phyloP scores from a whole-genome alignment of 2,113 vertebrate genomes.

The Hippocampus zosterae region DNA sequence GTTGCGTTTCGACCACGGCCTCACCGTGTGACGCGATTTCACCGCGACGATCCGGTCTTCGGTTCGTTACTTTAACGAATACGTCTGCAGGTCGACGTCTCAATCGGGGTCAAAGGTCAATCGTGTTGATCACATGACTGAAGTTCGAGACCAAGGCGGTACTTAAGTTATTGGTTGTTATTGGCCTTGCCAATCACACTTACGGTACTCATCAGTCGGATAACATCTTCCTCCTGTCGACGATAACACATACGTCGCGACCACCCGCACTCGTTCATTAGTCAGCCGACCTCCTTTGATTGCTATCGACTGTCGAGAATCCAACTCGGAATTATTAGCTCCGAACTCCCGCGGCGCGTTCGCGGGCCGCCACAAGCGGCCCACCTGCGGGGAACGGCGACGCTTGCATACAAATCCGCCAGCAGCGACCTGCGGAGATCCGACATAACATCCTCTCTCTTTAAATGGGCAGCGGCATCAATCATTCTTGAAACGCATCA shows the following conservation, averaged over 20 bases:
- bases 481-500: neutral
- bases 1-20: no score
- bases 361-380: neutral
- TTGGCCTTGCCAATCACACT: no score
- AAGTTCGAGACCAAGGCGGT: no score
- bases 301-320: constrained; percentile 36
- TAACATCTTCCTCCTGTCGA: no score
- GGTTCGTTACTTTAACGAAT: no score
- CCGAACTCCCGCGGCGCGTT: constrained; percentile 20
- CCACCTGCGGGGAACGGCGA: neutral
- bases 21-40: no score
- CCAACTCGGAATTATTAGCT: constrained; percentile 25
- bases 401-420: neutral
- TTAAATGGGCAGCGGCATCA: neutral
- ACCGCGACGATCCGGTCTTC: neutral
- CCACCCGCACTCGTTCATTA: neutral
- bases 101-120: no score
- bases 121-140: no score
- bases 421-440: neutral
- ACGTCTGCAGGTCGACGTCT: no score
- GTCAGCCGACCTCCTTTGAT: constrained; percentile 40
- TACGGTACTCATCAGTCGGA: no score
- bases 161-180: no score
- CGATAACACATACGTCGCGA: neutral
- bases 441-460: neutral